phyloP scores from a whole-genome alignment of 2,888 invertebrate genomes.

The Steinernema carpocapsae region DNA sequence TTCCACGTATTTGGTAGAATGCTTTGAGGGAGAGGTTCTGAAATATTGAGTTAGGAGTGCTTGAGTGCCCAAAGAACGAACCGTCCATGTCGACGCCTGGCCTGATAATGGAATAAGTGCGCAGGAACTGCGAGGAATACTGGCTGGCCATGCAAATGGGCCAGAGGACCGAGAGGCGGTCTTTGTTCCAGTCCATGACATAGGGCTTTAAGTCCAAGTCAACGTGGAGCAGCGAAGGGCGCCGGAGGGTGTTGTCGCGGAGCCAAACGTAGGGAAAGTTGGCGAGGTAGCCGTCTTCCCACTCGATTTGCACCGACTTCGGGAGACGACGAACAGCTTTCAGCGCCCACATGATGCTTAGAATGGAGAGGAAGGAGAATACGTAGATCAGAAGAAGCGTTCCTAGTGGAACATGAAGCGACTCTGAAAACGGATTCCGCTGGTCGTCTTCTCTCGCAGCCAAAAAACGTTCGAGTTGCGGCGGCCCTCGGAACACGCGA shows the following conservation, averaged over 20 bases:
- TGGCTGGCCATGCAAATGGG: conserved; percentile 53
- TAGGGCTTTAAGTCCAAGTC: conserved; percentile 56
- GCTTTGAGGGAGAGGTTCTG: conserved; percentile 8
- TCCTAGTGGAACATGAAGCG: conserved; percentile 10
- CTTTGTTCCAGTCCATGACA: conserved; percentile 43
- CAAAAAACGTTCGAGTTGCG: conserved; percentile 1
- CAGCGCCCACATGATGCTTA: conserved; percentile 42
- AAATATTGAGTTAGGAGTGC: not conserved
- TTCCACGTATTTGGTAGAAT: conserved; percentile 43
- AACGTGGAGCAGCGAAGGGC: conserved; percentile 58
- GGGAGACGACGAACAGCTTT: conserved; percentile 49
- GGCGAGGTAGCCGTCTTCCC: conserved; percentile 58
- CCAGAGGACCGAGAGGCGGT: conserved; percentile 52
- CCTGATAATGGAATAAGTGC: conserved; percentile 46
- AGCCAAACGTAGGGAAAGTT: conserved; percentile 59
- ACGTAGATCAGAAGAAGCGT: not conserved
- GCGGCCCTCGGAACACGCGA: conserved; percentile 11
- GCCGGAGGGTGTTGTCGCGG: conserved; percentile 50
- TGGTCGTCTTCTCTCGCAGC: not conserved
- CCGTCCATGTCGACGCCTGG: conserved; percentile 35
- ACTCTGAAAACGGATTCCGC: not conserved
- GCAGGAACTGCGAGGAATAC: conserved; percentile 57
- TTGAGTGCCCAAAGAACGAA: conserved; percentile 37
- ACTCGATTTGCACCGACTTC: conserved; percentile 54
- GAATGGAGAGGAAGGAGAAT: not conserved